These are phyloP conservation scores for Sinodicranocentrus sp. DNA, from an alignment of 2,888 invertebrate species.

Conservation along the genomic window DNA sequence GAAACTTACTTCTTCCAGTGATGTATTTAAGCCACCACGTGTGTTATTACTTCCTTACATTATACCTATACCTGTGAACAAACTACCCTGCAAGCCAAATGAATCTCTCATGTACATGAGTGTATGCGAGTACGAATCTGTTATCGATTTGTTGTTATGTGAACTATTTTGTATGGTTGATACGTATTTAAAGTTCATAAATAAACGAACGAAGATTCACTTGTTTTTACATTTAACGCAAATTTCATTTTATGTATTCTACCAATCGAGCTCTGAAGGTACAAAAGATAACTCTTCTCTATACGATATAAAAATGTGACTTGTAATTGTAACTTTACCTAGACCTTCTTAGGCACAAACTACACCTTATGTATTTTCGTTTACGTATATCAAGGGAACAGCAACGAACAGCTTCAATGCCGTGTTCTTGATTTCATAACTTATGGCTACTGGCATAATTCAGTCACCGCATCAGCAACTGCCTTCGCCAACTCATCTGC, in stretches of 20 bases:
- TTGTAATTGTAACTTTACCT: not conserved
- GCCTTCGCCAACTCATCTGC: constrained; percentile 87
- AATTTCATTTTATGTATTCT: not conserved
- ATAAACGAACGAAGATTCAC: no score
- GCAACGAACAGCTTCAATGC: no score
- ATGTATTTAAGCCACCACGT: constrained; percentile 53
- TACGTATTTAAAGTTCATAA: not conserved
- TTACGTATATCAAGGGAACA: no score
- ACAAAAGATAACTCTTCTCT: constrained; percentile 12
- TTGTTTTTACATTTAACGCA: not conserved
- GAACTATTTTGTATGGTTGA: not conserved
- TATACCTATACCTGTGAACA: constrained; percentile 9
- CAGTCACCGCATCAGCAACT: constrained; percentile 83
- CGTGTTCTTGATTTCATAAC: not conserved
- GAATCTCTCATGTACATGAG: constrained; percentile 38
- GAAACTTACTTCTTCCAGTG: constrained; percentile 35
- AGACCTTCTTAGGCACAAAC: not conserved
- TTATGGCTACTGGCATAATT: constrained; percentile 78
- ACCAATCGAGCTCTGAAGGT: not conserved
- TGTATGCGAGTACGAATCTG: not conserved
- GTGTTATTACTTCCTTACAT: constrained; percentile 45
- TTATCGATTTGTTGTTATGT: not conserved
- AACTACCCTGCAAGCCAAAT: constrained; percentile 23
- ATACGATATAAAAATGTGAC: not conserved
- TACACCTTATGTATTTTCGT: no score